Evolutionary conservation across 2,888 invertebrate species (phyloP), one percentile per base, ranked within the genome.

Genomic region (Rapana venosa): DNA sequence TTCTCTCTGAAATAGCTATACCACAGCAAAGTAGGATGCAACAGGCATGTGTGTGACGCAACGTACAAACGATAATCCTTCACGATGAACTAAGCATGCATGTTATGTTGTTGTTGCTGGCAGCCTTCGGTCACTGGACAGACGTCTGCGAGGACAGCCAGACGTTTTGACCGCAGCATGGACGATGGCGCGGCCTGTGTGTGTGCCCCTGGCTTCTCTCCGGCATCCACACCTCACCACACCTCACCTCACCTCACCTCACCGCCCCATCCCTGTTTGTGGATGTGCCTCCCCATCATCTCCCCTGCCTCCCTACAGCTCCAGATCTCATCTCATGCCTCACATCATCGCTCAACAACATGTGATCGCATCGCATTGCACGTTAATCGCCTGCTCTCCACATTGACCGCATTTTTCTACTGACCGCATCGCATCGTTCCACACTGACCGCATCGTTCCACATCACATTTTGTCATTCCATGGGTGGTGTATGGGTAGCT

Each of bases 51-150:
- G 47, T 47, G 47, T 47, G 47, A 47, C 8, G 47, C 47, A 47
- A 47, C 47, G 8, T 47, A 47, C 47, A 47, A 47, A 47, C 8
- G 47, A 47, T 47, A 8, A 47, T 32, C 36, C 32, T 88, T 17
- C 81, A 81, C 58, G 15, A 81, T 81, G 81, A 58, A 66, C 85
- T 88, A 74, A 58, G 56, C 36, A 74, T 70, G 35, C 85, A 56
- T 86, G 81, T 84, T 58, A 56, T 83, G 70, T 88, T 93, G 95
- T 90, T 84, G 84, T 87, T 22, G 83, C 90, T 93, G 94, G 90
- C 97, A 98, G 98, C 97, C 93, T 99, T 99, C 96, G 98, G 98
- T 87, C 99, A 99, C 96, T 97, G 97, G 94, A 98, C 98, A 56
- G 97, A 97, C 95, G 97, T 98, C 96, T 99, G 98, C 97, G 97